Conservation (phyloP, 1,140 invertebrate species). For the Maniola jurtina region DNA sequence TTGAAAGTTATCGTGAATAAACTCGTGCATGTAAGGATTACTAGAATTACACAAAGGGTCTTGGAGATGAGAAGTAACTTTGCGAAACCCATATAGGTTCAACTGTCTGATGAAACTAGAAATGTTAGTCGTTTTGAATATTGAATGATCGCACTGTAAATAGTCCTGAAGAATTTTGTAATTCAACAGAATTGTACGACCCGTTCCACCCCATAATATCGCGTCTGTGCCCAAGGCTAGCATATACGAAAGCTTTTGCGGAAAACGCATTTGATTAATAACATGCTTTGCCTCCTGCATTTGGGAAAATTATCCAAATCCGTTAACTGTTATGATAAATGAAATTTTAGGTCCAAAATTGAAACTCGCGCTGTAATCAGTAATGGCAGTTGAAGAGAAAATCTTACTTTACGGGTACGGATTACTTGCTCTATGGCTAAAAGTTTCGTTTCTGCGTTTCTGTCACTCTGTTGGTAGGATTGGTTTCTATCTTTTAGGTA, state of each 20-base stretch:
- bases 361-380: too few species aligned
- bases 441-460: too few species aligned
- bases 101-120: conserved; percentile 82
- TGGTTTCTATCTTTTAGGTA: too few species aligned
- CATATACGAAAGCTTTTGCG: conserved; percentile 82
- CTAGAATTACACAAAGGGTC: conserved; percentile 78
- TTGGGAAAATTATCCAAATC: conserved; percentile 3
- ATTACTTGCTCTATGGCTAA: too few species aligned
- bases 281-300: conserved; percentile 76
- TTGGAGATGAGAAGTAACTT: conserved; percentile 80
- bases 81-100: conserved; percentile 82
- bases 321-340: too few species aligned
- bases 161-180: conserved; percentile 80
- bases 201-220: conserved; percentile 79
- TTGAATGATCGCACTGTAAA: conserved; percentile 74
- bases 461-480: too few species aligned
- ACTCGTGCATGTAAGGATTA: conserved; percentile 81
- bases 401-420: too few species aligned
- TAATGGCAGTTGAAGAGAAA: too few species aligned
- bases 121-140: conserved; percentile 82
- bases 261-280: conserved; percentile 80
- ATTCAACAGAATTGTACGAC: conserved; percentile 79
- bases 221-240: conserved; percentile 78
- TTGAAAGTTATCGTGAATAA: conserved; percentile 80
- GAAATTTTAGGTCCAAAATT: too few species aligned